Evolutionary conservation across 2,113 vertebrate genomes (phyloP).

Genomic region (Hippocampus zosterae): DNA sequence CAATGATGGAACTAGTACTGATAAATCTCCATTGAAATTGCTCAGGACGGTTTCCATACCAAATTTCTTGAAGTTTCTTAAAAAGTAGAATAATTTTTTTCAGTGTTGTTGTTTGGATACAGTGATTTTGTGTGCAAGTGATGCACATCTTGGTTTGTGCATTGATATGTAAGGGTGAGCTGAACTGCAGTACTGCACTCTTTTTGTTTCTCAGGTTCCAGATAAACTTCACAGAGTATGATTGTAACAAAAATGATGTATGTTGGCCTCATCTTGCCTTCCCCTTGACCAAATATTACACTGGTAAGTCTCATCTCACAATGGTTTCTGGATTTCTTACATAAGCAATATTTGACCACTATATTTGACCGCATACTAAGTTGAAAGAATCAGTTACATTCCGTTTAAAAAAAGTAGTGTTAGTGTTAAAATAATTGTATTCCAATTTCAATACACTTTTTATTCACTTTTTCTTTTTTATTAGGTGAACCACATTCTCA

Average conservation of each 20-base stretch:
- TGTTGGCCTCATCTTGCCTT: conserved; percentile 92
- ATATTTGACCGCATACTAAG: background rate
- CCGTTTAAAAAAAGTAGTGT: too few relatives aligned
- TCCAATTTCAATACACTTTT: background rate
- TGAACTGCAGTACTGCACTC: too few relatives aligned
- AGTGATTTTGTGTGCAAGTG: too few relatives aligned
- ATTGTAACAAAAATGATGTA: conserved; percentile 86
- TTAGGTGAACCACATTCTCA: conserved; percentile 82
- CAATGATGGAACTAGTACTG: too few relatives aligned
- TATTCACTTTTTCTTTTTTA: background rate
- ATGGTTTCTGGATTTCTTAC: background rate
- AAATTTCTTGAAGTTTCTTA: too few relatives aligned
- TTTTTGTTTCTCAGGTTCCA: conserved; percentile 75
- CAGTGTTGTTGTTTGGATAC: too few relatives aligned
- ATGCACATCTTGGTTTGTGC: too few relatives aligned
- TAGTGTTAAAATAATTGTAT: too few relatives aligned
- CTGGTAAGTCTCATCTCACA: conserved; percentile 69
- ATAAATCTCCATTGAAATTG: too few relatives aligned
- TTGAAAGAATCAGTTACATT: background rate
- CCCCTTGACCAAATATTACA: conserved; percentile 84
- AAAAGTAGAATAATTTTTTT: too few relatives aligned
- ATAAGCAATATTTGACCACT: background rate
- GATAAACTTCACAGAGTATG: conserved; percentile 90
- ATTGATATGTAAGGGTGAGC: too few relatives aligned
- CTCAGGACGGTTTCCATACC: too few relatives aligned